Conservation (phyloP, 2,113 vertebrate species). For the Pseudopodoces humilis region DNA sequence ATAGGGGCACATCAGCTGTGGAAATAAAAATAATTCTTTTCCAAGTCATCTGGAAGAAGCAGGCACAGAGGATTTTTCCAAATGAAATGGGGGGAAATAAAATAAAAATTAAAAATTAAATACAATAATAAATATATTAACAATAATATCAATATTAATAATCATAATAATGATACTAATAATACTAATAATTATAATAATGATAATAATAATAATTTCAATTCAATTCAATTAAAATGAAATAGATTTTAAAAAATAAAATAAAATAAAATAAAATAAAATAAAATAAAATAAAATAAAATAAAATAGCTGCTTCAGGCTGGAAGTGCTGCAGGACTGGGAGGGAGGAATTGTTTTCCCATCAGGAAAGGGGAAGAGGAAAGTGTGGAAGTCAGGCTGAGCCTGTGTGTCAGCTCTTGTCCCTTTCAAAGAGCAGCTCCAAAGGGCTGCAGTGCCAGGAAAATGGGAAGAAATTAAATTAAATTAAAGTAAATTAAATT, state of each 20-base stretch:
- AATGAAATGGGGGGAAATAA: background rate
- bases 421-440: background rate
- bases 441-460: background rate
- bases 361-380: background rate
- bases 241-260: background rate
- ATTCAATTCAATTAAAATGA: background rate
- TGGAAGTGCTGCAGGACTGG: background rate
- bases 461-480: background rate
- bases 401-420: background rate
- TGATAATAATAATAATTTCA: background rate
- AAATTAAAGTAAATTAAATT: background rate
- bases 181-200: too few relatives aligned
- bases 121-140: too few relatives aligned
- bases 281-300: background rate
- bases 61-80: background rate
- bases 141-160: too few relatives aligned
- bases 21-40: background rate
- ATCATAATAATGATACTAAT: too few relatives aligned
- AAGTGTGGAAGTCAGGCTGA: fast-evolving
- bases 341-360: background rate
- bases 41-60: background rate
- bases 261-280: background rate
- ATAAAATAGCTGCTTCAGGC: background rate
- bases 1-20: background rate
- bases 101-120: background rate